Percentiles rank a stretch among this genome's conserved stretches.
Conservation (phyloP, 2,888 invertebrate species). For the Epiperipatus broadwayi region DNA sequence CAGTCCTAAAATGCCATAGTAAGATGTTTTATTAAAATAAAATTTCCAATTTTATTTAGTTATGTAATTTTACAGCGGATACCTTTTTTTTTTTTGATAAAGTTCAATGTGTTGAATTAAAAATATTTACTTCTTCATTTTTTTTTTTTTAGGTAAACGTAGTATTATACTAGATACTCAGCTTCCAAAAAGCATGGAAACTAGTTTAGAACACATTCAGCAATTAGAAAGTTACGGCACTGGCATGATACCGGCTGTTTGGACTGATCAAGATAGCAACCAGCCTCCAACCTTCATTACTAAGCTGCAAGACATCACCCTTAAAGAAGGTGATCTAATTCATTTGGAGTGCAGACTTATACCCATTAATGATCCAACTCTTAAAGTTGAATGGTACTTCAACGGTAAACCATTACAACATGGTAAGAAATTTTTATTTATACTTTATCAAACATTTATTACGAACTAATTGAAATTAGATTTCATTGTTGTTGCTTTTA, state of each 20-base stretch:
- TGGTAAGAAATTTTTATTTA: slow-evolving; percentile 15
- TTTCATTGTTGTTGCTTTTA: too few species aligned
- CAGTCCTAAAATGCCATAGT: slow-evolving; percentile 22
- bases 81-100: too few species aligned
- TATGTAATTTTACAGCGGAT: too few species aligned
- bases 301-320: slow-evolving; percentile 58
- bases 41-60: too few species aligned
- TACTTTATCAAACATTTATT: too few species aligned
- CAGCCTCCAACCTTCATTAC: slow-evolving; percentile 77
- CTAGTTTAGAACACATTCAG: slow-evolving; percentile 72
- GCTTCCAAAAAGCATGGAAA: slow-evolving; percentile 62
- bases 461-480: too few species aligned
- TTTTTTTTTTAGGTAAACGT: slow-evolving; percentile 42
- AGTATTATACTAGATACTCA: slow-evolving; percentile 75
- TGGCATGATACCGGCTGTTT: too few species aligned
- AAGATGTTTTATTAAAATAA: not conserved
- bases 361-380: slow-evolving; percentile 75
- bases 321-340: slow-evolving; percentile 68
- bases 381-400: slow-evolving; percentile 68
- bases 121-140: slow-evolving; percentile 4
- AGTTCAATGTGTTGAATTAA: too few species aligned
- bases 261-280: slow-evolving; percentile 49
- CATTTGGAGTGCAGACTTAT: slow-evolving; percentile 77
- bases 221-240: slow-evolving; percentile 65
- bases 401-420: slow-evolving; percentile 67